Conservation (phyloP, 2,888 invertebrate species). For the Limnephilus marmoratus region DNA sequence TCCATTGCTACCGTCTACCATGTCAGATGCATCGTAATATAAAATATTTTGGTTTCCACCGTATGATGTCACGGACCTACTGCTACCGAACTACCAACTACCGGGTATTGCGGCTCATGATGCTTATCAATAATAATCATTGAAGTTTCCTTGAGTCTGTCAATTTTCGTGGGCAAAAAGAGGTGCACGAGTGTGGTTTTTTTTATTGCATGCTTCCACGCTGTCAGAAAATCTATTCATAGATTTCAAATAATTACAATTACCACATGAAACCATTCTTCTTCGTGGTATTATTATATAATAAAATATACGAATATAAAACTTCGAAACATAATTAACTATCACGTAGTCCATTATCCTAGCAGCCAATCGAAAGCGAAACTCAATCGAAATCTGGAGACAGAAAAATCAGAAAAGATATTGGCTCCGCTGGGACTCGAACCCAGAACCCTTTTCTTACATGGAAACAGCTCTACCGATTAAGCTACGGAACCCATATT, state of each 20-base stretch:
- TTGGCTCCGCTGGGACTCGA: too few species aligned
- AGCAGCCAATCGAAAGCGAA: too few species aligned
- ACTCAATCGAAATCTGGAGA: too few species aligned
- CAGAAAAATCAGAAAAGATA: too few species aligned
- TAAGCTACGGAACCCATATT: too few species aligned
- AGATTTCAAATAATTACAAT: background rate
- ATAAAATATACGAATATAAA: background rate
- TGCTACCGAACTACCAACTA: background rate
- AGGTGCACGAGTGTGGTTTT: background rate
- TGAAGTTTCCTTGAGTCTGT: constrained; percentile 8
- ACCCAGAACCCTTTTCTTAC: too few species aligned
- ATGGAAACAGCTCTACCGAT: too few species aligned
- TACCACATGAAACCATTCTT: background rate
- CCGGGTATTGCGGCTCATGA: background rate
- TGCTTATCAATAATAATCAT: background rate
- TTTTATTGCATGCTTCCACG: background rate
- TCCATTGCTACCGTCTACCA: background rate
- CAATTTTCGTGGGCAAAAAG: constrained; percentile 3
- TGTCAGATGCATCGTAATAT: background rate
- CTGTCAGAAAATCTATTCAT: background rate
- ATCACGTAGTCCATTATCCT: background rate
- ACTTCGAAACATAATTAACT: background rate
- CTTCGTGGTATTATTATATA: background rate
- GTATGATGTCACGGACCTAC: background rate
- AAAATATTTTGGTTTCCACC: background rate